phyloP scores from a whole-genome alignment of 2,888 invertebrate species.

The Spialia ferax region DNA sequence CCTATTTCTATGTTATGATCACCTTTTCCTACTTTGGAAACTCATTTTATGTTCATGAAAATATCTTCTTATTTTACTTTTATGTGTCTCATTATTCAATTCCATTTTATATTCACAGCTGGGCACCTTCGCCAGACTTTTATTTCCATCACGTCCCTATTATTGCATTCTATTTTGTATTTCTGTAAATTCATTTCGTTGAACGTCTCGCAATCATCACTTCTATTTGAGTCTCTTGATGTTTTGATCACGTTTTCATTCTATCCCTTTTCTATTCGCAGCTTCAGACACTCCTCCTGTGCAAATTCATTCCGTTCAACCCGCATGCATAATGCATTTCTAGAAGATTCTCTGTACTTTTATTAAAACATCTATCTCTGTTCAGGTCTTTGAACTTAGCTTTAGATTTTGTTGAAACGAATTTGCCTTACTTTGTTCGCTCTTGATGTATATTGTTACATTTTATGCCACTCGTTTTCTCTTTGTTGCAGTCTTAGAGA shows the following conservation, averaged over 20 bases:
- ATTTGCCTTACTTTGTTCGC: not conserved
- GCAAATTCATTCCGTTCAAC: constrained; percentile 16
- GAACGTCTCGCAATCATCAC: not conserved
- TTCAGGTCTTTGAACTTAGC: constrained; percentile 9
- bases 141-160: not conserved
- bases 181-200: not conserved
- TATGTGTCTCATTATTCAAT: not conserved
- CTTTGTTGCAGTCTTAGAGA: too few relatives aligned
- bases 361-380: constrained; percentile 3
- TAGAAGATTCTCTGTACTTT: constrained; percentile 11
- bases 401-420: not conserved
- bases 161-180: not conserved
- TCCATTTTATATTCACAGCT: not conserved
- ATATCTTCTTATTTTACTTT: too few relatives aligned
- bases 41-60: too few relatives aligned
- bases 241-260: constrained; percentile 6
- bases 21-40: too few relatives aligned
- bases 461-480: too few relatives aligned
- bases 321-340: constrained; percentile 21
- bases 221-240: not conserved
- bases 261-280: constrained; percentile 2
- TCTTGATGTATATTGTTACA: too few relatives aligned
- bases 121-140: not conserved
- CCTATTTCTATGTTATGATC: too few relatives aligned
- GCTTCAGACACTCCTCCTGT: not conserved